phyloP scores from a whole-genome alignment of 1,140 invertebrate species.

The Brevipalpus yothersi region DNA sequence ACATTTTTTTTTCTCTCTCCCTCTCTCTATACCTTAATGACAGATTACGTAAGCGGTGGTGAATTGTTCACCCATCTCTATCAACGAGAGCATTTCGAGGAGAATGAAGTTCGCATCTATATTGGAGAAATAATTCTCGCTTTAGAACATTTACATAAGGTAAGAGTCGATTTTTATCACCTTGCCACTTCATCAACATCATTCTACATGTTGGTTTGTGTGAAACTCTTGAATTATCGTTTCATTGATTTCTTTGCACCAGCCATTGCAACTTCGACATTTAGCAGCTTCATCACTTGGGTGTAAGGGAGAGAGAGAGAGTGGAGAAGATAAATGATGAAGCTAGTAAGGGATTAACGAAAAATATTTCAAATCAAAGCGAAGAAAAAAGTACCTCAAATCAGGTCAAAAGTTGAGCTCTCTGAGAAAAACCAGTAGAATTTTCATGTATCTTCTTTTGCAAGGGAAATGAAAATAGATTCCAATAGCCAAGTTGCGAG shows the following conservation, averaged over 20 bases:
- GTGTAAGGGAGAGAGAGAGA: too few species aligned
- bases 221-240: too few species aligned
- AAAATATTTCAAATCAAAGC: not conserved
- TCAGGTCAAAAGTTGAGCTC: not conserved
- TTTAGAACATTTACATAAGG: conserved; percentile 60
- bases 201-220: too few species aligned
- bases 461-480: too few species aligned
- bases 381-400: not conserved
- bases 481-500: too few species aligned
- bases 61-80: conserved; percentile 79
- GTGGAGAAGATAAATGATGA: too few species aligned
- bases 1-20: not conserved
- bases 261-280: too few species aligned
- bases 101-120: conserved; percentile 58
- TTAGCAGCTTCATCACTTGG: too few species aligned
- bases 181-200: not conserved
- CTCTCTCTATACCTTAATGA: conserved; percentile 14
- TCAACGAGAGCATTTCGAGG: conserved; percentile 56
- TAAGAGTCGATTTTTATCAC: not conserved
- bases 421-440: too few species aligned
- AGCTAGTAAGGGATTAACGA: not conserved
- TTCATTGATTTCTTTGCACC: too few species aligned
- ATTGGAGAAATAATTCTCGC: conserved; percentile 76
- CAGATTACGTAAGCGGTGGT: conserved; percentile 79
- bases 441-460: too few species aligned